Evolutionary conservation across 1,140 invertebrate genomes (phyloP).

Genomic region (Psilanteris sp.): DNA sequence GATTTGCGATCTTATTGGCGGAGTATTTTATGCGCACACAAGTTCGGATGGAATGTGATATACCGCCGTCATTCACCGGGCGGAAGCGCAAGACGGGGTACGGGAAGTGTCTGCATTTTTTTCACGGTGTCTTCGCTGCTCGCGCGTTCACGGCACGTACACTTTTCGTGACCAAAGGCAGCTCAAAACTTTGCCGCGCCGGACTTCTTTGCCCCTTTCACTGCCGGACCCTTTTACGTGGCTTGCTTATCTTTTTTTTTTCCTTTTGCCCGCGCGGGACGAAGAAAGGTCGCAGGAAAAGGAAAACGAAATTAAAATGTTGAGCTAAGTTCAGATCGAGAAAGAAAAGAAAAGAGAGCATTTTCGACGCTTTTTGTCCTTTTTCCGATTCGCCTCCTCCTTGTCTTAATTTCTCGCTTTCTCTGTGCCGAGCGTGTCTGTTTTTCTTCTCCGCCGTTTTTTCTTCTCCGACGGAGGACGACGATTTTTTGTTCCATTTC

Average conservation of each 20-base stretch:
- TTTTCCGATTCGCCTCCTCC: neutral
- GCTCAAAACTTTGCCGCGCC: slow-evolving; percentile 67
- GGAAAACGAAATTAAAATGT: slow-evolving; percentile 77
- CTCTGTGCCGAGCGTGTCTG: neutral
- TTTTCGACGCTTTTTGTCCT: slow-evolving; percentile 7
- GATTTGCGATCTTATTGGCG: slow-evolving; percentile 56
- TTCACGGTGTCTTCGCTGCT: slow-evolving; percentile 56
- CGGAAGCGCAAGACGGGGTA: slow-evolving; percentile 26
- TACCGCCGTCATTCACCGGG: slow-evolving; percentile 33
- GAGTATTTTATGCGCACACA: slow-evolving; percentile 12
- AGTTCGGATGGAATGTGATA: slow-evolving; percentile 47
- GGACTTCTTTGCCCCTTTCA: slow-evolving; percentile 61
- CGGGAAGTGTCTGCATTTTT: slow-evolving; percentile 56
- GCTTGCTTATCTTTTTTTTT: slow-evolving; percentile 13
- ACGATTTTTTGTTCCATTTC: neutral
- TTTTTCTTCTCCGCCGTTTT: neutral
- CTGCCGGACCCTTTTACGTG: slow-evolving; percentile 15
- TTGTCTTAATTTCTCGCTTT: slow-evolving; percentile 28
- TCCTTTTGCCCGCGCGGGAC: neutral
- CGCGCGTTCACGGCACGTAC: slow-evolving; percentile 54
- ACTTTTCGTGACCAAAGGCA: slow-evolving; percentile 63
- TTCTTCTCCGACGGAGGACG: neutral
- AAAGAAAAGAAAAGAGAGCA: slow-evolving; percentile 23
- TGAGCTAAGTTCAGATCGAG: slow-evolving; percentile 68
- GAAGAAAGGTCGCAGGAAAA: slow-evolving; percentile 25